Evolutionary conservation across 2,113 vertebrate species (phyloP).

Genomic region (Mus musculus): GRCm39 chr1:69546501-69547000

Average conservation of each 20-base stretch:
- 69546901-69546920: constrained; percentile 25
- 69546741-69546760: neutral
- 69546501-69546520: neutral
- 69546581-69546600: neutral
- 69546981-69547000: constrained; percentile 25
- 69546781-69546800: neutral
- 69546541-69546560: neutral
- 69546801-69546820: constrained; percentile 26
- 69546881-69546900: constrained; percentile 57
- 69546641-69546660: neutral
- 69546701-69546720: neutral
- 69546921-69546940: constrained; percentile 23
- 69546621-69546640: constrained; percentile 11
- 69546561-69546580: neutral
- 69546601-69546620: neutral
- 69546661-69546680: neutral
- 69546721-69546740: neutral
- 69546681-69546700: neutral
- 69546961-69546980: constrained; percentile 35
- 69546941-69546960: constrained; percentile 1
- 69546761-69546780: neutral
- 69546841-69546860: constrained; percentile 38
- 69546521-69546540: neutral
- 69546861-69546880: constrained; percentile 56
- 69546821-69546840: constrained; percentile 7